Base-by-base conservation (phyloP, 2,888 invertebrate genomes). In the Phania funesta region DNA sequence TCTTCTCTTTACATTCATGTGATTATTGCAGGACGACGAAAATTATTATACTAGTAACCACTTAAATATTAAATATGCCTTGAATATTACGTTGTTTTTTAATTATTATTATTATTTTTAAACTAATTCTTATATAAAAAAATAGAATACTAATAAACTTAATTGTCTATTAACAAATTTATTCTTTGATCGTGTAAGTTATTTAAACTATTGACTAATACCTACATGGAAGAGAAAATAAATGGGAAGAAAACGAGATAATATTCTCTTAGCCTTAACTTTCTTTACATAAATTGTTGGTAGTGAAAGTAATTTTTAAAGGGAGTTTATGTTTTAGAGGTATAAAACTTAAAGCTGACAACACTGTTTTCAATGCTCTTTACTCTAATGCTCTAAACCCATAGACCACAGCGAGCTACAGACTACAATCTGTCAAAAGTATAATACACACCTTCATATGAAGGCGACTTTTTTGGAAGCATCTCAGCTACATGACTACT, bases 21-120 rank as follows among this genome's bases (percentile, higher is more conserved):
- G 89, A 91, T 91, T 52, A 91, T 92, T 93, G 91, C 93, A 93
- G 93, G 93, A 92, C 93, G 93, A 92, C 93, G 93, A 91, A 92
- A 93, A 90, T 93, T 93, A 89, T 92, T 93, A 89, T 93, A 93
- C 92, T 93, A 93, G 92, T 58, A 92, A 90, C 90, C 85, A 88
- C 85, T 87, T 84, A 52, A 83, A 83, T 81, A 83, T 52, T 67
- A 80, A 81, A 85, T 82, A 85, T 85, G 84, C 76, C 77, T 77
- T 13, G 46, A 60, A 46, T 35, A 76, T 44, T 11, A 18, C 41
- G 60, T 76, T 78, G 68, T 82, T 82, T 82, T 68, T 78, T 46
- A n/a, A n/a, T n/a, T 56, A 52, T 60, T 67, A 18, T 41, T 50
- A 56, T 56, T 65, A 48, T 58, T 50, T 16, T 38, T 76, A 38